These are phyloP conservation scores for Monomorium pharaonis DNA, from an alignment of 1,140 invertebrate genomes.

Conservation along the genomic window DNA sequence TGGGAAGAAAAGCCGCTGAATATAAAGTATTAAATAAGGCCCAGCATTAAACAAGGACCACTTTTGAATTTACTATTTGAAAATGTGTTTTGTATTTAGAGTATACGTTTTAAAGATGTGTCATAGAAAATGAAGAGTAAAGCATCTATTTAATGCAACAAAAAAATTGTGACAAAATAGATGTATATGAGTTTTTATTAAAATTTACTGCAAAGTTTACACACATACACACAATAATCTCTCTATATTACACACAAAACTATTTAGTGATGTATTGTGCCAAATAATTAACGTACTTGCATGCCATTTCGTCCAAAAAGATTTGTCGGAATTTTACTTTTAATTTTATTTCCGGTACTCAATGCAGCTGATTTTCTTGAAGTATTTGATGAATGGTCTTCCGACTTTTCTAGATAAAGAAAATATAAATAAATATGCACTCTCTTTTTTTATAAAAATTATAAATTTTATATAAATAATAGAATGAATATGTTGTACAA, in stretches of 20 bases:
- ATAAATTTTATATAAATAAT: slow-evolving; percentile 3
- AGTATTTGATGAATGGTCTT: slow-evolving; percentile 4
- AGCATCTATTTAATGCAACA: too few relatives aligned
- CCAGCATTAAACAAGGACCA: too few relatives aligned
- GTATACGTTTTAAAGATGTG: too few relatives aligned
- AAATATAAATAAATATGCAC: not conserved
- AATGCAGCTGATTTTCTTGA: slow-evolving; percentile 27
- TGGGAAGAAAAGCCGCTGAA: not conserved
- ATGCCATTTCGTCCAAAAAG: not conserved
- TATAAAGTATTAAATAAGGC: too few relatives aligned
- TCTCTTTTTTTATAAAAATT: not conserved
- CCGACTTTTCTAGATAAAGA: slow-evolving; percentile 33
- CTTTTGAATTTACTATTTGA: too few relatives aligned
- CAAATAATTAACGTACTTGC: slow-evolving; percentile 53
- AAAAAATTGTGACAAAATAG: too few relatives aligned
- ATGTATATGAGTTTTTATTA: too few relatives aligned
- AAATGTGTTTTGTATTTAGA: too few relatives aligned
- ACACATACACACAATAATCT: too few relatives aligned
- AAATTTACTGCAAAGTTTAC: too few relatives aligned
- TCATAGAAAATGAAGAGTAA: too few relatives aligned
- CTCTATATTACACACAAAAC: not conserved
- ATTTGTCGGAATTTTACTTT: slow-evolving; percentile 47
- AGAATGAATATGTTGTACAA: not conserved
- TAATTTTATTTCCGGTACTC: slow-evolving; percentile 12
- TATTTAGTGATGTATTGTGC: not conserved